Percentiles rank a stretch among this genome's conserved stretches.
phyloP scores from a whole-genome alignment of 1,140 invertebrate species.

The Musca domestica region DNA sequence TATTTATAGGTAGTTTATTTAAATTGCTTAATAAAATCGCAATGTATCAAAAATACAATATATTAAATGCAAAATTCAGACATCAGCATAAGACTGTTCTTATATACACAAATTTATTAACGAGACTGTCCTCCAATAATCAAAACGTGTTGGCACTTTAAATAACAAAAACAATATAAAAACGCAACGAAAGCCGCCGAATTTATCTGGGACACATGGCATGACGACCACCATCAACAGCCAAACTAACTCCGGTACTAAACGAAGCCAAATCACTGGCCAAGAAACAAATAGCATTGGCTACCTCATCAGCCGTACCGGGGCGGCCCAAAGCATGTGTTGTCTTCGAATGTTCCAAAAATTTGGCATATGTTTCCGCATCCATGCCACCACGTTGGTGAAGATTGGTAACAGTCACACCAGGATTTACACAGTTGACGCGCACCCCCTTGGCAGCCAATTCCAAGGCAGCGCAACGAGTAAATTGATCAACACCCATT shows the following conservation, averaged over 20 bases:
- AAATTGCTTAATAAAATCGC: too few species aligned
- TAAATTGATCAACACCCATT: constrained; percentile 78
- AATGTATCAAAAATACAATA: too few species aligned
- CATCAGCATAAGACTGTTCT: too few species aligned
- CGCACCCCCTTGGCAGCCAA: constrained; percentile 62
- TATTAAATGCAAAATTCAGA: too few species aligned
- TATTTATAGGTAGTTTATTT: too few species aligned
- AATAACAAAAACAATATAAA: neutral
- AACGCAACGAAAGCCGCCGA: neutral
- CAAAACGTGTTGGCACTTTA: too few species aligned
- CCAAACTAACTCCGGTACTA: constrained; percentile 72
- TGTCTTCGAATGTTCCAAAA: constrained; percentile 68
- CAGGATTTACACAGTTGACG: constrained; percentile 76
- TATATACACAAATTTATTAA: too few species aligned
- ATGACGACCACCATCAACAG: constrained; percentile 78
- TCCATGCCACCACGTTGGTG: constrained; percentile 72
- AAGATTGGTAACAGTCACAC: constrained; percentile 71
- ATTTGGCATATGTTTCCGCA: constrained; percentile 66
- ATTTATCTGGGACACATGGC: constrained; percentile 71
- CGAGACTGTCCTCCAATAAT: too few species aligned
- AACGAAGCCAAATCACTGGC: constrained; percentile 75
- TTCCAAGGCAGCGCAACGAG: constrained; percentile 69
- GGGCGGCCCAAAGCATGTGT: constrained; percentile 76
- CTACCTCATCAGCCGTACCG: constrained; percentile 70
- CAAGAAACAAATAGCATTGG: constrained; percentile 73